Evolutionary conservation across 2,888 invertebrate species (phyloP), one percentile per base, ranked within the genome.

Genomic region (Esperia sulphurella): DNA sequence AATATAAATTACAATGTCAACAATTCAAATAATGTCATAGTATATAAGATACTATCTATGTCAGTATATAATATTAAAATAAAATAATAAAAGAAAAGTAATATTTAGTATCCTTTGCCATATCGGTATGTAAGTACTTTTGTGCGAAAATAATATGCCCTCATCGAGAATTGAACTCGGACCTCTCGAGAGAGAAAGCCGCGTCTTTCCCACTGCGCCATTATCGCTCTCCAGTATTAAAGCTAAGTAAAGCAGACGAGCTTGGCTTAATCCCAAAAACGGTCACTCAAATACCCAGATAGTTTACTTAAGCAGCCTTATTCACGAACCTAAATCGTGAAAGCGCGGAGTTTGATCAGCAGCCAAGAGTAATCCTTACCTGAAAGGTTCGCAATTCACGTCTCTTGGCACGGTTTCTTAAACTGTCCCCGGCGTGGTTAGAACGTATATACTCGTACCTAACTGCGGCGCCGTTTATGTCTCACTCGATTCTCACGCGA

Each of bases 341-440:
- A 70, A 65, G 70, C 21, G 3, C 21, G 21, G 69, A 66, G 49
- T 79, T 80, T 79, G 80, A 80, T 78, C 74, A 65, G 62, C 61
- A 61, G 79, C 79, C 80, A 80, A 82, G 73, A 75, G 77, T 75
- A 77, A 79, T 77, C 68, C 72, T 48, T 65, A 72, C 74, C 74
- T 71, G 71, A 68, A 72, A 75, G 71, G 73, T 73, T 60, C 60
- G 65, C 69, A 67, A 71, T 76, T 75, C 75, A 69, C 67, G 68
- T 67, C 69, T 80, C 70, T 82, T 84, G 83, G 84, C 84, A 83
- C 77, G 70, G 66, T 65, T 71, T 74, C 79, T 77, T 80, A 75
- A 76, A 77, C 71, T 68, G 67, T 69, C 43, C 43, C 43, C 35
- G 43, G 28, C 21, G 39, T 5, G 2, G 37, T 14, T n/a, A 35